phyloP scores from a whole-genome alignment of 1,140 invertebrate species.

The Tribolium madens region DNA sequence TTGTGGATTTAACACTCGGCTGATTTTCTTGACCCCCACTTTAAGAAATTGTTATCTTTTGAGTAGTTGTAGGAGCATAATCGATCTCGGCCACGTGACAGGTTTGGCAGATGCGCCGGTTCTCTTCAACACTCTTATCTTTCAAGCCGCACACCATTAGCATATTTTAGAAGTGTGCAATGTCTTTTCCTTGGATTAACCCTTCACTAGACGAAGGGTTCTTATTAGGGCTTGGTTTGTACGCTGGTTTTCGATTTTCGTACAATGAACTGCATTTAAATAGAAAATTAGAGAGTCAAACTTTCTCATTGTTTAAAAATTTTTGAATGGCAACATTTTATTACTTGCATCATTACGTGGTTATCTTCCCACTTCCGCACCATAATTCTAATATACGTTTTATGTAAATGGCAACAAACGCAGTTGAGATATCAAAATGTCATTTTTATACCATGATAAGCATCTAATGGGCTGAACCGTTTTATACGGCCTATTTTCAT shows the following conservation, averaged over 20 bases:
- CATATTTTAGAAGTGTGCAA: constrained; percentile 33
- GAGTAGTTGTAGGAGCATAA: neutral
- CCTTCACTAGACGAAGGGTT: constrained; percentile 1
- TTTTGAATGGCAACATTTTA: neutral
- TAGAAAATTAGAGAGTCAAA: neutral
- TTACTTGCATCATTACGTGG: neutral
- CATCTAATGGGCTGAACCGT: neutral
- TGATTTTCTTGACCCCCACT: constrained; percentile 5
- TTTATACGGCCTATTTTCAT: neutral
- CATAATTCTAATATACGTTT: neutral
- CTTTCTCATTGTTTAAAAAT: neutral
- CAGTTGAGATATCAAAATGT: neutral
- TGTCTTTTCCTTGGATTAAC: neutral
- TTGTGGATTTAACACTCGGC: neutral
- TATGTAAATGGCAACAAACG: neutral
- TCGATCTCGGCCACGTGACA: constrained; percentile 40
- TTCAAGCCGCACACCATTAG: constrained; percentile 39
- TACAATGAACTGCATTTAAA: neutral
- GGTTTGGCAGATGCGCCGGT: constrained; percentile 39
- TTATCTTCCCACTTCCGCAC: neutral
- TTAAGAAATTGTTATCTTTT: constrained; percentile 21
- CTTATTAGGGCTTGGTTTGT: neutral
- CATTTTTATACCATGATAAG: neutral
- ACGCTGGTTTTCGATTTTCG: neutral
- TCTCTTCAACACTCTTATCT: constrained; percentile 36